Conservation (phyloP, 2,888 invertebrate species). For the Iselma pallidipennis region DNA sequence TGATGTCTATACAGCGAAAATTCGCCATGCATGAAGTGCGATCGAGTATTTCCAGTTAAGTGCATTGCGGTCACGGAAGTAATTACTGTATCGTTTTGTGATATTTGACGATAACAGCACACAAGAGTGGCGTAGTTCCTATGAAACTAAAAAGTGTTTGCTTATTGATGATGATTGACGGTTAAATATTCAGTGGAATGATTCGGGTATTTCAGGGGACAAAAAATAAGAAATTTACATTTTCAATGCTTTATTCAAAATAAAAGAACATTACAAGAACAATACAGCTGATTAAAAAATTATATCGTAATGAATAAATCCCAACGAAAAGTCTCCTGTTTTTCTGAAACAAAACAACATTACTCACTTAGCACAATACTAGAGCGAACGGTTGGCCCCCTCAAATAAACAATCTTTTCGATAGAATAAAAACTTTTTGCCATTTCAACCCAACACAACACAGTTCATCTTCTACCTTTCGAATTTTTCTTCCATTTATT, state of each 20-base stretch:
- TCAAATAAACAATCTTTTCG: not conserved
- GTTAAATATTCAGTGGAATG: too few relatives aligned
- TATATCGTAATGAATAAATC: not conserved
- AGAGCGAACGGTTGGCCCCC: not conserved
- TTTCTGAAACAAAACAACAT: not conserved
- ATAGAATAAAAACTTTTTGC: not conserved
- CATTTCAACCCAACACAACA: not conserved
- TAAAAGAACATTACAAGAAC: not conserved
- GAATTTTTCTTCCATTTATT: conserved; percentile 80
- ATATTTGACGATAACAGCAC: not conserved
- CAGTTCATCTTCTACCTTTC: conserved; percentile 67
- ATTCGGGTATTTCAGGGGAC: too few relatives aligned
- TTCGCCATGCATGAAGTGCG: not conserved
- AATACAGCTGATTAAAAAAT: not conserved
- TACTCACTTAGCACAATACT: not conserved
- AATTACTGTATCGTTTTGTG: not conserved
- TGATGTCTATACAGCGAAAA: not conserved
- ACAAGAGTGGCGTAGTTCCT: not conserved
- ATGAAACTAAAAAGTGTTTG: too few relatives aligned
- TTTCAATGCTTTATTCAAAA: not conserved
- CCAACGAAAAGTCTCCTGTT: not conserved
- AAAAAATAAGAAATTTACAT: too few relatives aligned
- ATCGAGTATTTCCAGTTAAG: not conserved
- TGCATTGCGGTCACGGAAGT: not conserved
- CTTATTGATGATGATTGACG: too few relatives aligned